Percentiles rank a stretch among this genome's conserved stretches.
Evolutionary conservation across 2,888 invertebrate genomes (phyloP).

Genomic region (Dryomyza anilis): DNA sequence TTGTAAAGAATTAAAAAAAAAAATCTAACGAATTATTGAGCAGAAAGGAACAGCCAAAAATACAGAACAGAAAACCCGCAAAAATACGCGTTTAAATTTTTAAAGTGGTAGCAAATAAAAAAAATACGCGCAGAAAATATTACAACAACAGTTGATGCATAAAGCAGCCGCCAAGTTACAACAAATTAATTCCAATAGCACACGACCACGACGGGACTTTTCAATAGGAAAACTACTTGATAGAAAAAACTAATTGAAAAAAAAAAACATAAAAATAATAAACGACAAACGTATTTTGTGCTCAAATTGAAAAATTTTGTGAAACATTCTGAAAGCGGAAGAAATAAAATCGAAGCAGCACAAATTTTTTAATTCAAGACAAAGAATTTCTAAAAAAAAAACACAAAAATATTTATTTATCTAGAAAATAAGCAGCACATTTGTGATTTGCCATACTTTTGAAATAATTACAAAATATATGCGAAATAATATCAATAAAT

Average conservation of each 20-base stretch:
- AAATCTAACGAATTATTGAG: background rate
- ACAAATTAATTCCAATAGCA: conserved; percentile 3
- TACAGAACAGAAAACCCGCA: background rate
- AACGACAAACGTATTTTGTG: conserved; percentile 8
- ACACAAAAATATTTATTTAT: conserved; percentile 12
- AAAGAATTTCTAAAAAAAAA: conserved; percentile 18
- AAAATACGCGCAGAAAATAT: too few relatives aligned
- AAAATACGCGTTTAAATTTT: too few relatives aligned
- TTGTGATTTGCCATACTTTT: too few relatives aligned
- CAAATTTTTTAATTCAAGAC: conserved; percentile 18
- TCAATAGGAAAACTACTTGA: conserved; percentile 20
- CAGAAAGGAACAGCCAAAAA: background rate
- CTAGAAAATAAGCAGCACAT: too few relatives aligned
- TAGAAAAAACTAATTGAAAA: conserved; percentile 1
- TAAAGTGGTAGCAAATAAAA: too few relatives aligned
- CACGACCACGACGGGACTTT: too few relatives aligned
- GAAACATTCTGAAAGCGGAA: conserved; percentile 1
- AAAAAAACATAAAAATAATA: conserved; percentile 1
- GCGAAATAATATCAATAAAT: too few relatives aligned
- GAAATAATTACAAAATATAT: background rate
- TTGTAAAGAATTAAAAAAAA: background rate
- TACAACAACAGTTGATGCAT: too few relatives aligned
- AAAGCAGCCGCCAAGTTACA: conserved; percentile 1
- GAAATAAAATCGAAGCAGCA: conserved; percentile 24
- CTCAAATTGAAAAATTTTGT: conserved; percentile 6